Percentiles rank a stretch among this genome's conserved stretches.
phyloP scores from a whole-genome alignment of 1,140 invertebrate species.

The Cotesia typhae region DNA sequence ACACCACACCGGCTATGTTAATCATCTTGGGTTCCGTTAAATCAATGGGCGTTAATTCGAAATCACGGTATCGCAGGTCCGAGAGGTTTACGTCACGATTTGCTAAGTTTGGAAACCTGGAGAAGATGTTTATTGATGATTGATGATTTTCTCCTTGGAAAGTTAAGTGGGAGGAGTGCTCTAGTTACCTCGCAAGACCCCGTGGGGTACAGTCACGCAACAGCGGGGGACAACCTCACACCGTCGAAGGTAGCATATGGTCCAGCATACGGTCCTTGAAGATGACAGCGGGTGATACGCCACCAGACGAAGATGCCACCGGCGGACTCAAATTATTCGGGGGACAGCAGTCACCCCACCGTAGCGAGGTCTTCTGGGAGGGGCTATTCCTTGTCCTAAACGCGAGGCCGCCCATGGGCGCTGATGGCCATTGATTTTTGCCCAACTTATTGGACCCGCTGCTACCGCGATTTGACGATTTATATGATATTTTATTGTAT shows the following conservation, averaged over 20 bases:
- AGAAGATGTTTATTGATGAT: slow-evolving; percentile 27
- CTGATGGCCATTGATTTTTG: slow-evolving; percentile 66
- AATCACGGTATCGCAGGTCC: slow-evolving; percentile 57
- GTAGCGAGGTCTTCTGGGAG: slow-evolving; percentile 92
- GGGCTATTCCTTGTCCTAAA: slow-evolving; percentile 94
- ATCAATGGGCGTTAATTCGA: slow-evolving; percentile 58
- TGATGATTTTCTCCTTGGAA: not conserved
- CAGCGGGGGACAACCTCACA: slow-evolving; percentile 65
- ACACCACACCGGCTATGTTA: slow-evolving; percentile 89
- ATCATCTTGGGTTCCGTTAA: slow-evolving; percentile 75
- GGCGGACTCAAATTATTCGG: slow-evolving; percentile 53
- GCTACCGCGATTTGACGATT: slow-evolving; percentile 29
- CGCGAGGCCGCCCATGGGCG: slow-evolving; percentile 91
- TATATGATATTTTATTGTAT: too few species aligned
- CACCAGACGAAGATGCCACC: slow-evolving; percentile 43
- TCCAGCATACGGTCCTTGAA: slow-evolving; percentile 56
- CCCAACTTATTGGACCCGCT: slow-evolving; percentile 50
- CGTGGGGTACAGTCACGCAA: slow-evolving; percentile 63
- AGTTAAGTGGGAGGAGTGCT: not conserved
- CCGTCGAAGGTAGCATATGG: slow-evolving; percentile 54
- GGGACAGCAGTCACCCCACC: slow-evolving; percentile 90
- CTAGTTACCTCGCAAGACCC: slow-evolving; percentile 55
- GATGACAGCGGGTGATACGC: slow-evolving; percentile 36
- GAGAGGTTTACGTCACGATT: slow-evolving; percentile 56
- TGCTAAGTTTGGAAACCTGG: slow-evolving; percentile 58